These are phyloP conservation scores for Xyrichtys novacula DNA, from an alignment of 2,797 vertebrate species.

Conservation along the genomic window DNA sequence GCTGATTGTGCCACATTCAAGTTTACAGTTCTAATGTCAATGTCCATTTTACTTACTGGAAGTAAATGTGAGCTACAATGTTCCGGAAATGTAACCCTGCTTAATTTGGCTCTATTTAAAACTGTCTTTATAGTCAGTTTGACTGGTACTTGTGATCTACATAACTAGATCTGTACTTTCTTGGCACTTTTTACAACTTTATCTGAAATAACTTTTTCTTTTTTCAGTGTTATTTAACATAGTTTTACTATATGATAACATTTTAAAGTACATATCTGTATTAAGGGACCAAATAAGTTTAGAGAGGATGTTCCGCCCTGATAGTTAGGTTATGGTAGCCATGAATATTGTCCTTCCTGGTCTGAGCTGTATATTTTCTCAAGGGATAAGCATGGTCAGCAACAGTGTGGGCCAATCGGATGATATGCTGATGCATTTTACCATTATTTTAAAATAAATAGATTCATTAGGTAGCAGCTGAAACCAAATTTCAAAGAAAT, in stretches of 20 bases:
- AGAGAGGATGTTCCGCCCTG: not conserved
- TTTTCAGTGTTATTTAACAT: not conserved
- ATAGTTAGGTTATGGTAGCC: not conserved
- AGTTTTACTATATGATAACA: not conserved
- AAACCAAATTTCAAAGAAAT: slow-evolving; percentile 4
- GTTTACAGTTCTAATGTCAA: not conserved
- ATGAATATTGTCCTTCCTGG: not conserved
- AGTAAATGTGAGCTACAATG: not conserved
- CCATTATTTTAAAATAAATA: slow-evolving; percentile 9
- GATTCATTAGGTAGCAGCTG: slow-evolving; percentile 30
- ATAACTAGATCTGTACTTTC: not conserved
- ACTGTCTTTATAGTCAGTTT: not conserved
- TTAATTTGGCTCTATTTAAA: not conserved
- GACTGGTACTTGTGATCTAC: not conserved
- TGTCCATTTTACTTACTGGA: too few species aligned
- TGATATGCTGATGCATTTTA: not conserved
- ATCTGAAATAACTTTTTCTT: not conserved
- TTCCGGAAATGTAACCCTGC: not conserved
- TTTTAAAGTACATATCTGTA: not conserved
- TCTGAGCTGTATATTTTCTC: not conserved
- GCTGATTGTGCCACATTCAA: not conserved
- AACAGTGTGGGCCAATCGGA: slow-evolving; percentile 6
- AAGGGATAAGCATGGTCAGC: slow-evolving; percentile 1
- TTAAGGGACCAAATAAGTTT: not conserved
- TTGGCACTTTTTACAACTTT: not conserved